Conservation (phyloP, 2,797 vertebrate species). For the Neosalanx taihuensis region DNA sequence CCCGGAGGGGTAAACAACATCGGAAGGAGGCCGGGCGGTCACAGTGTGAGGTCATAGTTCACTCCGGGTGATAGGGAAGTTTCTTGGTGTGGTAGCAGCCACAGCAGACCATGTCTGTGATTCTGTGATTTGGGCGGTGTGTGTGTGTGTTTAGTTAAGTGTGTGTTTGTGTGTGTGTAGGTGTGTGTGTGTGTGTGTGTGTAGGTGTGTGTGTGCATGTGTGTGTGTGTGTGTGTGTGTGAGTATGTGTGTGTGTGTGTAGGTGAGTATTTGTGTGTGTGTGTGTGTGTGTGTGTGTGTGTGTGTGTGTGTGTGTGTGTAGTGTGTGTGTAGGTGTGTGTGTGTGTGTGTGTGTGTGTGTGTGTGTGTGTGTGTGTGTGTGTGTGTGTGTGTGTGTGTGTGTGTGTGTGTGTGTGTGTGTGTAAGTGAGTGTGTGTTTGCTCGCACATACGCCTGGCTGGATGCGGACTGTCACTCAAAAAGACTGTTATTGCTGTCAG, state of each 20-base stretch:
- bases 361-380: too few species aligned
- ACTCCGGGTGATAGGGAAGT: too few species aligned
- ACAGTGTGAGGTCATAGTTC: constrained; percentile 19
- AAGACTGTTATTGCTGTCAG: constrained; percentile 27
- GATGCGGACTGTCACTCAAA: constrained; percentile 31
- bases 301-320: background rate
- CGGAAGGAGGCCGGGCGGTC: constrained; percentile 30
- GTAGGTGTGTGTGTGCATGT: too few species aligned
- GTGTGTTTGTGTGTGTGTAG: too few species aligned
- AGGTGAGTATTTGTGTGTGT: background rate
- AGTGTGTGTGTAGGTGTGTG: too few species aligned
- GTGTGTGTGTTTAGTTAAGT: too few species aligned
- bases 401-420: too few species aligned
- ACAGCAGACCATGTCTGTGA: constrained; percentile 7
- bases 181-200: too few species aligned
- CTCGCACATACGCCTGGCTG: constrained; percentile 46
- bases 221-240: too few species aligned
- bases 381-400: too few species aligned
- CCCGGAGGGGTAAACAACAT: constrained; percentile 37
- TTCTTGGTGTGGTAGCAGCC: constrained; percentile 11
- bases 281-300: too few species aligned
- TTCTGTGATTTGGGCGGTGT: background rate
- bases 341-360: background rate
- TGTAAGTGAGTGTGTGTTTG: constrained; percentile 23
- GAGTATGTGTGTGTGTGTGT: background rate